phyloP scores from a whole-genome alignment of 1,140 invertebrate species.

The Platorchestia sp. region DNA sequence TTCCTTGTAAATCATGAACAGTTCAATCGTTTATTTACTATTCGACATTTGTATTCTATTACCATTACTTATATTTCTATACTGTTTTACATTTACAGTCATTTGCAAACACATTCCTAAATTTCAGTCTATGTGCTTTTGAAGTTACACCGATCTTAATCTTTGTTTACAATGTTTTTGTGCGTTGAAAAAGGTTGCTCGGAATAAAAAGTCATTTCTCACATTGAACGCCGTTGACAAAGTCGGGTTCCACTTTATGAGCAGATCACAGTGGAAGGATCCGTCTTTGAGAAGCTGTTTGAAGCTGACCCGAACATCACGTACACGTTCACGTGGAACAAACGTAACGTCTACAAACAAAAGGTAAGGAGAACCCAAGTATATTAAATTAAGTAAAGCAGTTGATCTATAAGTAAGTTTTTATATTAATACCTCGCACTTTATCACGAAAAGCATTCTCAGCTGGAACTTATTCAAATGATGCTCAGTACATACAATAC shows the following conservation, averaged over 20 bases:
- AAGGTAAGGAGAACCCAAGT: conserved; percentile 75
- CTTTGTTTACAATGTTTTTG: neutral
- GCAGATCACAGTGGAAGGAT: conserved; percentile 72
- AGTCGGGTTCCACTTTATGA: neutral
- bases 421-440: neutral
- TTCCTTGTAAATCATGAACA: neutral
- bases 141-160: neutral
- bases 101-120: too few relatives aligned
- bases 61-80: too few relatives aligned
- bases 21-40: too few relatives aligned
- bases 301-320: conserved; percentile 95
- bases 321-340: conserved; percentile 97
- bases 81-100: too few relatives aligned
- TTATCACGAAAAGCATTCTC: neutral
- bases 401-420: neutral
- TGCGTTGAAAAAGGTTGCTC: neutral
- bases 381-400: too few relatives aligned
- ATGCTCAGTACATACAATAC: neutral
- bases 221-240: neutral
- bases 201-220: neutral
- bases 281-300: conserved; percentile 81
- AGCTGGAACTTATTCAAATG: neutral
- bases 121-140: neutral
- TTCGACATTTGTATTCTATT: too few relatives aligned
- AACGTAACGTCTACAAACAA: conserved; percentile 96